These are phyloP conservation scores for Alcedo quadribrachys DNA, from an alignment of 2,797 vertebrate species.

Conservation along the genomic window DNA sequence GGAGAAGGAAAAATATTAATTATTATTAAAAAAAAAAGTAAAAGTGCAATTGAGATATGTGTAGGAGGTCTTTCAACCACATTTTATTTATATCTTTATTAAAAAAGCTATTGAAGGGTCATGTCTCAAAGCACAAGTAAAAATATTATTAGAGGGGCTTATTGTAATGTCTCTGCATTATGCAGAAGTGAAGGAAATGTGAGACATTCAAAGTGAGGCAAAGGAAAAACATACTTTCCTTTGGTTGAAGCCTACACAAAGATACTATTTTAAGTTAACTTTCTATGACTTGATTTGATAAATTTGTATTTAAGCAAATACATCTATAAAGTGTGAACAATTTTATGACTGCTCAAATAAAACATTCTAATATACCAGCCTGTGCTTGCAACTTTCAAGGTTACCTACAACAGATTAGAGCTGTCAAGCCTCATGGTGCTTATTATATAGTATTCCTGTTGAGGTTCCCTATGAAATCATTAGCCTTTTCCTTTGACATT, in stretches of 20 bases:
- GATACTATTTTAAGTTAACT: not conserved
- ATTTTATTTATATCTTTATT: not conserved
- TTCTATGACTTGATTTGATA: not conserved
- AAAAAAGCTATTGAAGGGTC: not conserved
- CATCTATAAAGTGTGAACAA: not conserved
- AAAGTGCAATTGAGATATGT: not conserved
- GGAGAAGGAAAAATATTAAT: not conserved
- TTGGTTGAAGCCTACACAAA: not conserved
- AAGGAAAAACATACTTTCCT: not conserved
- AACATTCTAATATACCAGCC: not conserved
- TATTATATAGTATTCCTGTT: slow-evolving; percentile 55
- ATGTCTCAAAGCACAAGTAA: slow-evolving; percentile 5
- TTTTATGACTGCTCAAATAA: slow-evolving; percentile 32
- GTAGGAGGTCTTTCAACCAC: not conserved
- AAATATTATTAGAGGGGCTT: not conserved
- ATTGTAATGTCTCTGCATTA: not conserved
- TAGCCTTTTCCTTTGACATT: slow-evolving; percentile 73
- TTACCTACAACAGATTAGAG: slow-evolving; percentile 60
- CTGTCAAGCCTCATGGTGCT: slow-evolving; percentile 45
- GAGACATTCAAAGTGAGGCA: not conserved
- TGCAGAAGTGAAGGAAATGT: not conserved
- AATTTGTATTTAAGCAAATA: slow-evolving; percentile 30
- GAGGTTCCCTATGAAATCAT: slow-evolving; percentile 59
- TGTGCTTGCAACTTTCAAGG: slow-evolving; percentile 68
- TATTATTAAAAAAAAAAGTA: too few relatives aligned